These are phyloP conservation scores for Paracentrotus lividus DNA, from an alignment of 53 echinoderm and acorn worm species.

Conservation along the genomic window DNA sequence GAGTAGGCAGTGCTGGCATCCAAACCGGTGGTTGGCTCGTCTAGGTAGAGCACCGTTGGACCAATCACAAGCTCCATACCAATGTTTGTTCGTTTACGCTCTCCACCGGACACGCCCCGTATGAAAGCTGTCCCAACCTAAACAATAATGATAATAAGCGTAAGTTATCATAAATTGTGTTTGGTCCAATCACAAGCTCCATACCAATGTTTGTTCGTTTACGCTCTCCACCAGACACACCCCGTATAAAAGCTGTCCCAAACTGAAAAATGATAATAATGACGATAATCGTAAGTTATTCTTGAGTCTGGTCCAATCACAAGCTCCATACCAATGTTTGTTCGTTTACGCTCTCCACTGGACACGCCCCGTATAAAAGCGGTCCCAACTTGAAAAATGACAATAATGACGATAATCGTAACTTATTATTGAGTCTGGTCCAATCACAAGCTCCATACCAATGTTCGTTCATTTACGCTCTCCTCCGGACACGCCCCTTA, in stretches of 20 bases:
- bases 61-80: constrained; percentile 82
- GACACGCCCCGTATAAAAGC: constrained; percentile 77
- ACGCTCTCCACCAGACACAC: constrained; percentile 83
- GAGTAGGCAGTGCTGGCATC: constrained; percentile 78
- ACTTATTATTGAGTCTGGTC: constrained; percentile 60
- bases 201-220: constrained; percentile 87
- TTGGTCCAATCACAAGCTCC: constrained; percentile 80
- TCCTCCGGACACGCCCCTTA: constrained; percentile 80
- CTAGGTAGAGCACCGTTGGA: constrained; percentile 77
- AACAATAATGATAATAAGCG: background rate
- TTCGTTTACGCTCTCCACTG: constrained; percentile 84
- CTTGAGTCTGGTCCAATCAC: constrained; percentile 79
- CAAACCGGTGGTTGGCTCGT: constrained; percentile 83
- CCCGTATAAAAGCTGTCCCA: constrained; percentile 75
- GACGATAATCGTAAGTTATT: too few species aligned
- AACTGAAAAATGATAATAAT: constrained; percentile 48
- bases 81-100: constrained; percentile 85
- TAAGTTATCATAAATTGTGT: too few species aligned
- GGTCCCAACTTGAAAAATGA: constrained; percentile 71
- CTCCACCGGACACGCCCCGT: constrained; percentile 82
- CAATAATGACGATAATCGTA: too few species aligned
- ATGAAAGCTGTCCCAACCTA: constrained; percentile 78
- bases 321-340: constrained; percentile 85
- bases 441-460: constrained; percentile 82
- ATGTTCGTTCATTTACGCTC: constrained; percentile 85